Conservation (phyloP, 2,888 invertebrate species). For the Rhorus exstirpatorius region DNA sequence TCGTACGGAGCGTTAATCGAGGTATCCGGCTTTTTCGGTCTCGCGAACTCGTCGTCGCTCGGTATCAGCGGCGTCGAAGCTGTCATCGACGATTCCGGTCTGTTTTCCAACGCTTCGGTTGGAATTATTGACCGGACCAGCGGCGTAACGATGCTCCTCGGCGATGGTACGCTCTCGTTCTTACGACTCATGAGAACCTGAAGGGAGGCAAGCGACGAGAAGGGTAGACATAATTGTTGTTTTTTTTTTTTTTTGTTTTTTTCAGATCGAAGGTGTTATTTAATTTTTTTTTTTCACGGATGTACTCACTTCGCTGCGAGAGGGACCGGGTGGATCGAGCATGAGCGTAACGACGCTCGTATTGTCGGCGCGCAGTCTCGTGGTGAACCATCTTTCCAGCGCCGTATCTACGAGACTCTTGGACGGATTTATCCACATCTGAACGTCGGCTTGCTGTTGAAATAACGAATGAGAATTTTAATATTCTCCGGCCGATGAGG, state of each 20-base stretch:
- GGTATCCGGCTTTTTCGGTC: slow-evolving; percentile 53
- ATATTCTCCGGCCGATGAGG: too few relatives aligned
- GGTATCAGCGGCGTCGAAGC: slow-evolving; percentile 17
- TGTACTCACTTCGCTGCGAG: slow-evolving; percentile 89
- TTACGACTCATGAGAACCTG: slow-evolving; percentile 82
- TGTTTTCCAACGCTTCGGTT: slow-evolving; percentile 7
- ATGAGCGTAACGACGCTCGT: slow-evolving; percentile 97
- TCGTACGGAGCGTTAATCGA: slow-evolving; percentile 34
- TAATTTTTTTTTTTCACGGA: too few relatives aligned
- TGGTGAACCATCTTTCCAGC: slow-evolving; percentile 93
- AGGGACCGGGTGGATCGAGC: slow-evolving; percentile 95
- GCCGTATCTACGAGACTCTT: slow-evolving; percentile 95
- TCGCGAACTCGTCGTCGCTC: slow-evolving; percentile 19
- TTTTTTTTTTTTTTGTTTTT: background rate
- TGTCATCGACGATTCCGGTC: slow-evolving; percentile 29
- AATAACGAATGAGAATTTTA: too few relatives aligned
- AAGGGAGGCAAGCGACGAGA: too few relatives aligned
- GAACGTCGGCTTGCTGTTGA: slow-evolving; percentile 79
- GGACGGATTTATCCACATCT: slow-evolving; percentile 95
- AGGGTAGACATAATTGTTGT: too few relatives aligned
- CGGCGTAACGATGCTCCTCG: slow-evolving; percentile 64
- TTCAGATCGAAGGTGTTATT: background rate
- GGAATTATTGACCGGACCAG: slow-evolving; percentile 54
- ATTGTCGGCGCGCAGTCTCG: slow-evolving; percentile 97
- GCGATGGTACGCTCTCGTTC: slow-evolving; percentile 73